Percentiles rank a stretch among this genome's conserved stretches.
Evolutionary conservation across 1,140 invertebrate genomes (phyloP).

Genomic region (Steinernema feltiae): DNA sequence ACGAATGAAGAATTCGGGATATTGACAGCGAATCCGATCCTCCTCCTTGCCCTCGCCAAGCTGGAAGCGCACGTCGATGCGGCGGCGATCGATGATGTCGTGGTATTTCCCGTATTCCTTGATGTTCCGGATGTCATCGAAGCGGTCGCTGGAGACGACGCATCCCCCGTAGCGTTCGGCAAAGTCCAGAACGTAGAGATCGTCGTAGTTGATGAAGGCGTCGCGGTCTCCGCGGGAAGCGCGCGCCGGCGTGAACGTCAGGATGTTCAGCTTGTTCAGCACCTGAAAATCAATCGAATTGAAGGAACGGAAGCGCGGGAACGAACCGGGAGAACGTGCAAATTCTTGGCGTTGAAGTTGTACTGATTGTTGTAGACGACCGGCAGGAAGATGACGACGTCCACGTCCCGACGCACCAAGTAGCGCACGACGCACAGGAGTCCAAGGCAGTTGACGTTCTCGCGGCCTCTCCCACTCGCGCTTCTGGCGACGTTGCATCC

Average conservation of each 20-base stretch:
- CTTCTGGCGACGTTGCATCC: constrained; percentile 35
- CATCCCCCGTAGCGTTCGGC: constrained; percentile 30
- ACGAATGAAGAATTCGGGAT: constrained; percentile 33
- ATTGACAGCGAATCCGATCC: constrained; percentile 16
- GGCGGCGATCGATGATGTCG: constrained; percentile 26
- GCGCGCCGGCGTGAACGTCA: constrained; percentile 34
- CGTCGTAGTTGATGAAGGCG: constrained; percentile 37
- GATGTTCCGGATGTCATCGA: constrained; percentile 31
- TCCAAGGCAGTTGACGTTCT: constrained; percentile 25
- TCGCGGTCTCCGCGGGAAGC: constrained; percentile 20
- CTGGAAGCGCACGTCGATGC: constrained; percentile 29
- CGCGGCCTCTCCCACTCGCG: constrained; percentile 23
- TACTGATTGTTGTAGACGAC: constrained; percentile 35
- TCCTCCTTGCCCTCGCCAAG: constrained; percentile 18
- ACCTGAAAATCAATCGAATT: constrained; percentile 17
- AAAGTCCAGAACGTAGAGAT: constrained; percentile 31
- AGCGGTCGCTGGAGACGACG: constrained; percentile 30
- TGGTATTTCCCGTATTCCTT: constrained; percentile 26
- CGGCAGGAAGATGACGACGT: constrained; percentile 31
- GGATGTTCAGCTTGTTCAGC: constrained; percentile 26
- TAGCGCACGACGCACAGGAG: constrained; percentile 29
- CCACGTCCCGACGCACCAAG: constrained; percentile 25
- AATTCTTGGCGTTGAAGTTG: constrained; percentile 29
- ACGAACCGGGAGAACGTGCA: constrained; percentile 19
- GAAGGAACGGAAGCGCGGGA: not conserved